These are phyloP conservation scores for Danio albolineatus DNA, from an alignment of 2,797 vertebrate genomes.

Conservation along the genomic window DNA sequence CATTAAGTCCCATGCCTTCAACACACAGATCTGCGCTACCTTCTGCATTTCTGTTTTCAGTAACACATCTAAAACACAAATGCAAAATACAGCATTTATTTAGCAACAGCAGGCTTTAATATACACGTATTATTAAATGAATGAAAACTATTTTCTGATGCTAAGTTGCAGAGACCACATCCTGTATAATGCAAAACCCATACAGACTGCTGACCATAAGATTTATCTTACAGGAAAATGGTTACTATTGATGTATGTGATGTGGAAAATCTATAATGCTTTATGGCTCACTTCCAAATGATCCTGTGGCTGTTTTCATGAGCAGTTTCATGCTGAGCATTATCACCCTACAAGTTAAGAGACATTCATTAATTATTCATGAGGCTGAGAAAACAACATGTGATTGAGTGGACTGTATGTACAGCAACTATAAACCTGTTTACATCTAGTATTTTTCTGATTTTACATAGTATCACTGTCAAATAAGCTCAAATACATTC, in stretches of 20 bases:
- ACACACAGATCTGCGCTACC: conserved; percentile 68
- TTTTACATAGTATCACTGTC: too few relatives aligned
- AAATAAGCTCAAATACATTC: too few relatives aligned
- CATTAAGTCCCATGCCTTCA: conserved; percentile 71
- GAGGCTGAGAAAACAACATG: neutral
- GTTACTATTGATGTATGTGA: conserved; percentile 21
- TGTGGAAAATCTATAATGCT: conserved; percentile 41
- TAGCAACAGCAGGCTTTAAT: neutral
- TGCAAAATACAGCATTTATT: conserved; percentile 4
- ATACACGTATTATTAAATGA: neutral
- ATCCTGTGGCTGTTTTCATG: conserved; percentile 40
- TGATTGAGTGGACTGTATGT: too few relatives aligned
- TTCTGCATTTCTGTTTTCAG: neutral
- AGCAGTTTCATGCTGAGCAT: conserved; percentile 41
- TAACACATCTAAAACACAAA: conserved; percentile 33
- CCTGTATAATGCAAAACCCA: neutral
- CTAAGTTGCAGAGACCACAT: neutral
- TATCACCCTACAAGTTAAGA: conserved; percentile 45
- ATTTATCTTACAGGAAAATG: conserved; percentile 31
- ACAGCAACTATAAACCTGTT: too few relatives aligned
- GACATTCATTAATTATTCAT: conserved; percentile 43
- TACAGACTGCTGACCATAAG: conserved; percentile 2
- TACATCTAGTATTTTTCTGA: too few relatives aligned
- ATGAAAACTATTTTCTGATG: neutral
- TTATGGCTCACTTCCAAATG: conserved; percentile 47